Evolutionary conservation across 2,113 vertebrate species (phyloP), one percentile per base, ranked within the genome.

Genomic region (Ophiodon elongatus): DNA sequence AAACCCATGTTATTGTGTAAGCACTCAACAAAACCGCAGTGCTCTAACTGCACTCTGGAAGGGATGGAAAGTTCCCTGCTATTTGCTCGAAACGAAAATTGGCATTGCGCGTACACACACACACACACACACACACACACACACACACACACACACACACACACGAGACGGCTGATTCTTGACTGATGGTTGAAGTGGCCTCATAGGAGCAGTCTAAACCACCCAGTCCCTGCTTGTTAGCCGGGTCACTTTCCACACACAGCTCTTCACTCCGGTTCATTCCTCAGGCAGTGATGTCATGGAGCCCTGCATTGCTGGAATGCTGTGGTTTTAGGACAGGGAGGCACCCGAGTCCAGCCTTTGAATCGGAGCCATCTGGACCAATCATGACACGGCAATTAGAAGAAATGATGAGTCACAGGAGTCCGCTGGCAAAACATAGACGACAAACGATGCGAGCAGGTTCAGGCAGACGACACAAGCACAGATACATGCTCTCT

Each of bases 201-300:
- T 85, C 71, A 31, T 11, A 82, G 73, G n/a, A 84, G 62, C 73
- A 37, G 72, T 71, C 63, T 27, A 78, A 84, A 89, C 74, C 80
- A 68, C 35, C 77, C 77, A 43, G 82, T 90, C 85, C 79, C 85
- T 92, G 80, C 86, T 85, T 66, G 73, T 90, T 90, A 87, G 79
- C 85, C n/a, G 66, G 86, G 88, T 92, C 86, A 88, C 82, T 93
- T 89, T 87, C 83, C 90, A 85, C 91, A 91, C 75, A 56, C 79
- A 64, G 69, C 79, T 73, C 72, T 90, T 86, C 37, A 87, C 86
- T 89, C 92, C 91, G 91, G 77, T 86, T 93, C 93, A 95, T 94
- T 94, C 94, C 93, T 93, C 83, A 89, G 83, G 83, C 83, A 29
- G 84, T 94, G 94, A 95, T 93, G 93, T 95, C 91, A 96, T 92